Base-by-base conservation (phyloP, 2,797 vertebrate species). In the Poeciliopsis presidionis region DNA sequence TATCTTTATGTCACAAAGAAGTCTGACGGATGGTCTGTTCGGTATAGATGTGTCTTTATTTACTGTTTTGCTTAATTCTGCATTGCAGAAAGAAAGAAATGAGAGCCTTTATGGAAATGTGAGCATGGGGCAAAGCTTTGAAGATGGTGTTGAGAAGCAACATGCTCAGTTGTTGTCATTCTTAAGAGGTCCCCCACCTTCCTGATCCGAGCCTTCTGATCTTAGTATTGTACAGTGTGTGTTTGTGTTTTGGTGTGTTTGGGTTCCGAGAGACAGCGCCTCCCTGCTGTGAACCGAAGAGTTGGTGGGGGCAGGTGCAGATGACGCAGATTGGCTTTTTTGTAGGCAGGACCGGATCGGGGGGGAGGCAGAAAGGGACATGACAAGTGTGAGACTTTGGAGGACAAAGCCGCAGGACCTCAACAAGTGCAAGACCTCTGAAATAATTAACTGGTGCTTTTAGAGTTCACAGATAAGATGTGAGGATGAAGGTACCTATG, bases 251-350 rank as follows among this genome's bases (percentile, higher is more conserved):
- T 43, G 71, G 72, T 74, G 47, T 82, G 77, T 90, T 87, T 87
- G 88, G 81, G 91, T 83, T 89, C 76, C 86, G 79, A 81, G 88
- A 93, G 84, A 94, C 88, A 84, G 91, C 78, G 87, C 89, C 92
- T 83, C 90, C 92, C 93, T 75, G 90, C 89, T 91, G 92, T 8
- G 91, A 87, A 88, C 84, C 84, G 75, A 79, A 86, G 88, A 93
- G 89, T 91, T 81, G 55, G 90, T 94, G 93, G 93, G 93, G 93
- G 91, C 93, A 94, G 95, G 93, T 93, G 94, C 95, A 95, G 92
- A 91, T 95, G 95, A 94, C 91, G 92, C 93, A 95, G 91, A 94
- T 83, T 75, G 93, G 91, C 91, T 89, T 90, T 47, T 88, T 87
- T 91, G 86, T 89, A 83, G 91, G 81, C 85, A 90, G 87, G 87